These are phyloP conservation scores for Dryomyza anilis DNA, from an alignment of 2,888 invertebrate genomes.

Conservation along the genomic window DNA sequence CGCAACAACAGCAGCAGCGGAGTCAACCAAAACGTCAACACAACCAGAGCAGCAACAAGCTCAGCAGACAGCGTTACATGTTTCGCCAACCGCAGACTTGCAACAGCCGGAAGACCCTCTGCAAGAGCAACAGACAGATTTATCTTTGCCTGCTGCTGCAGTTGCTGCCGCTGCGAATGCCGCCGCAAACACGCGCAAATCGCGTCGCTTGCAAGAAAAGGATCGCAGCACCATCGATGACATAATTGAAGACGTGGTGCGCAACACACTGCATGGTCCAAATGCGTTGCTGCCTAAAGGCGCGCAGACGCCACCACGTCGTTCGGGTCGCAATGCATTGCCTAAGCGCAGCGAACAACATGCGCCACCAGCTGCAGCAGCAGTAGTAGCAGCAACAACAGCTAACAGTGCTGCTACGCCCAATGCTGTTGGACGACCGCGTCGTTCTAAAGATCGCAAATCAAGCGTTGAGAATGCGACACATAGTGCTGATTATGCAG, in stretches of 20 bases:
- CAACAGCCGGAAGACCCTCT: constrained; percentile 22
- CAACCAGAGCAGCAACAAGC: neutral
- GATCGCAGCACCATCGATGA: constrained; percentile 84
- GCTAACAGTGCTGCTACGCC: constrained; percentile 22
- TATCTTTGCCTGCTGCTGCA: constrained; percentile 21
- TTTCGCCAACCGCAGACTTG: neutral
- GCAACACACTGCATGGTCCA: constrained; percentile 68
- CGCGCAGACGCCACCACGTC: constrained; percentile 57
- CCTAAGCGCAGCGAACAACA: constrained; percentile 42
- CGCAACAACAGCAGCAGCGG: constrained; percentile 59
- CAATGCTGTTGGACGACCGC: constrained; percentile 62
- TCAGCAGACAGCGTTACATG: constrained; percentile 38
- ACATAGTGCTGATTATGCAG: neutral
- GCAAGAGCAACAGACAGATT: neutral
- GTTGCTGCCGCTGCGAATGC: constrained; percentile 28
- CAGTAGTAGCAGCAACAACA: too few relatives aligned
- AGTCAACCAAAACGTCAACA: neutral
- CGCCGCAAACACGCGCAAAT: constrained; percentile 74
- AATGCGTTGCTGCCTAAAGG: constrained; percentile 50
- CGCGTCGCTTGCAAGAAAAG: constrained; percentile 78
- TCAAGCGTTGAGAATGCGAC: constrained; percentile 70
- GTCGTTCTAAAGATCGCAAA: constrained; percentile 69
- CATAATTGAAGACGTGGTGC: constrained; percentile 86
- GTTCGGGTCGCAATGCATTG: constrained; percentile 60
- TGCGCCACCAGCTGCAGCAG: too few relatives aligned